A percentile compares a stretch with the other conserved stretches of the same genome.
Conservation (phyloP, 2,113 vertebrate species). For the Phaethon lepturus region DNA sequence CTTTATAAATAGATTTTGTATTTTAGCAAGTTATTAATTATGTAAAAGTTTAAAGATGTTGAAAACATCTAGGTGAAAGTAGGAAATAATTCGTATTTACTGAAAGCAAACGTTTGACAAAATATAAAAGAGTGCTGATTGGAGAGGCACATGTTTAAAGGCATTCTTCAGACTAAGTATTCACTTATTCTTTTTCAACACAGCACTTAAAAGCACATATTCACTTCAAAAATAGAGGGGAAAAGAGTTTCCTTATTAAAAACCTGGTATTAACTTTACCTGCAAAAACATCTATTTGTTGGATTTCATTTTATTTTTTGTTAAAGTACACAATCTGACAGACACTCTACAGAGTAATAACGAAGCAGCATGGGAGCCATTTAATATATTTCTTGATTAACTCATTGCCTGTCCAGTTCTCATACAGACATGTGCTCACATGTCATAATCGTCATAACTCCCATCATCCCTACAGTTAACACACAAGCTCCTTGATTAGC, state of each 20-base stretch:
- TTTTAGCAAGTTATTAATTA: not conserved
- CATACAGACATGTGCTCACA: slow-evolving; percentile 92
- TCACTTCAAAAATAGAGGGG: not conserved
- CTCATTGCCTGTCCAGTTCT: slow-evolving; percentile 93
- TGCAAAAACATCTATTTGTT: not conserved
- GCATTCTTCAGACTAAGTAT: not conserved
- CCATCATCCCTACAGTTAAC: slow-evolving; percentile 84
- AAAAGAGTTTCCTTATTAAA: not conserved
- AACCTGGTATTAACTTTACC: slow-evolving; percentile 8
- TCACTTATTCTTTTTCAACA: not conserved
- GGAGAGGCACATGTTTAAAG: not conserved
- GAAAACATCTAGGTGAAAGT: not conserved
- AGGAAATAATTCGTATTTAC: not conserved
- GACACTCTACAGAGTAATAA: slow-evolving; percentile 80
- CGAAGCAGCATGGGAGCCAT: slow-evolving; percentile 89
- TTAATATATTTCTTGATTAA: slow-evolving; percentile 94
- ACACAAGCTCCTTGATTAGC: slow-evolving; percentile 91
- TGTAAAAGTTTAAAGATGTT: not conserved
- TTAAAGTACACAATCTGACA: slow-evolving; percentile 77
- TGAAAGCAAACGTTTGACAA: not conserved
- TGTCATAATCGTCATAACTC: slow-evolving; percentile 96
- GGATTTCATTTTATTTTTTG: not conserved
- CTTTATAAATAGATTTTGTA: not conserved
- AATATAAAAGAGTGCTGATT: not conserved
- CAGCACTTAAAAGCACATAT: not conserved